Percentiles rank a stretch among this genome's conserved stretches.
Conservation (phyloP, 2,888 invertebrate species). For the Thymelicus sylvestris region DNA sequence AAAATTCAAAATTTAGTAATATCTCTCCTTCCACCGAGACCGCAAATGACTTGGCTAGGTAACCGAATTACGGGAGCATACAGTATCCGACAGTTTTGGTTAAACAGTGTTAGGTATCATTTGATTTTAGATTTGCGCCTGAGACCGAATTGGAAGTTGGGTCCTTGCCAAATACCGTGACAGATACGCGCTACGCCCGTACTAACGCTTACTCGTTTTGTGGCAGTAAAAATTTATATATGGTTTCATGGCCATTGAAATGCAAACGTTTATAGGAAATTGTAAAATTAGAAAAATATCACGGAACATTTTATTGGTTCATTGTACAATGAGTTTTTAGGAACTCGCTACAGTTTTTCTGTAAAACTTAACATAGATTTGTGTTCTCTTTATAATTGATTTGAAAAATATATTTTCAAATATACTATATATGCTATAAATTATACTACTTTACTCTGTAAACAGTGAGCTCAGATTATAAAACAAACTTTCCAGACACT, state of each 20-base stretch:
- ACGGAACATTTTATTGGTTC: neutral
- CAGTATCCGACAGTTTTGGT: conserved; percentile 31
- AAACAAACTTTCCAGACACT: too few species aligned
- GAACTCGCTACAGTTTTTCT: too few species aligned
- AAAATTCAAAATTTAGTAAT: neutral
- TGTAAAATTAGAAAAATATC: conserved; percentile 32
- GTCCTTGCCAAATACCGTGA: conserved; percentile 35
- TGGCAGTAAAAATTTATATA: conserved; percentile 38
- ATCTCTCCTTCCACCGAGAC: conserved; percentile 1
- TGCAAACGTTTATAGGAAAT: conserved; percentile 27
- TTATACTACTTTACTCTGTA: too few species aligned
- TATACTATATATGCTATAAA: too few species aligned
- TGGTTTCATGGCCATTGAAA: conserved; percentile 34
- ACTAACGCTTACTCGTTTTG: conserved; percentile 33
- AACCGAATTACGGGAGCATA: conserved; percentile 22
- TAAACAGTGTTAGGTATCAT: conserved; percentile 32
- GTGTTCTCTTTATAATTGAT: too few species aligned
- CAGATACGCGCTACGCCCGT: conserved; percentile 35
- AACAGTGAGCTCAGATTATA: too few species aligned
- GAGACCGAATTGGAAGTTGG: conserved; percentile 35
- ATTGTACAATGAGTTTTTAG: too few species aligned
- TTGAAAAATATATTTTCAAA: too few species aligned
- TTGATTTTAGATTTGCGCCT: conserved; percentile 37
- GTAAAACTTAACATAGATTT: too few species aligned
- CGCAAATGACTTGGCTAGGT: conserved; percentile 22